These are phyloP conservation scores for Philonicus albiceps DNA, from an alignment of 2,888 invertebrate species.

Conservation along the genomic window DNA sequence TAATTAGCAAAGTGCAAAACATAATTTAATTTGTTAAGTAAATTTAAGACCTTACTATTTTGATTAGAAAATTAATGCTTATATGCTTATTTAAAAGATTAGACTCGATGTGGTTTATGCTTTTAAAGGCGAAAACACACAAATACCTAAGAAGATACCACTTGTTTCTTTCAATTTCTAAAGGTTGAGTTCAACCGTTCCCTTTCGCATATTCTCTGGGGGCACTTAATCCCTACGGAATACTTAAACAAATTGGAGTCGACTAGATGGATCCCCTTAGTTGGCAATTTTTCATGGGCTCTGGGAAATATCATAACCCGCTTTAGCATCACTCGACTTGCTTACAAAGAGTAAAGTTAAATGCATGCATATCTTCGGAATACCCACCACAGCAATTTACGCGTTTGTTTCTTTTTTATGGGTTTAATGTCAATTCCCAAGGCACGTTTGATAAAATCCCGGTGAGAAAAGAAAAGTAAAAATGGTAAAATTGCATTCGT, in stretches of 20 bases:
- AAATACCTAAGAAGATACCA: neutral
- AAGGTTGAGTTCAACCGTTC: neutral
- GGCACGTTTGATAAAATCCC: neutral
- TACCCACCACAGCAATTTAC: slow-evolving; percentile 13
- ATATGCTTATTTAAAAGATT: no score
- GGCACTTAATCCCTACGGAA: neutral
- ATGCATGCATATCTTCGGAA: neutral
- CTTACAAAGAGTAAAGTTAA: neutral
- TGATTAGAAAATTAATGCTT: no score
- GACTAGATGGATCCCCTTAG: neutral
- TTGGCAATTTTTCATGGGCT: neutral
- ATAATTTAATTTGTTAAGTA: no score
- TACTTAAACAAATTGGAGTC: neutral
- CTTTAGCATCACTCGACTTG: neutral
- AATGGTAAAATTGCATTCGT: slow-evolving; percentile 20
- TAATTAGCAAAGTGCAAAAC: no score
- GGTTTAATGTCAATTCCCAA: neutral
- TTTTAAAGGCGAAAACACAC: no score
- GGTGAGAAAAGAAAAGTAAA: neutral
- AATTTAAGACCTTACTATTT: no score
- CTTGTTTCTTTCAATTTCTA: neutral
- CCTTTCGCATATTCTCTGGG: neutral
- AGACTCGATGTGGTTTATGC: no score
- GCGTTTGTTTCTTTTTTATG: neutral
- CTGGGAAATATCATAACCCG: neutral